Evolutionary conservation across 2,113 vertebrate genomes (phyloP).

Genomic region (Atherinomorus stipes): DNA sequence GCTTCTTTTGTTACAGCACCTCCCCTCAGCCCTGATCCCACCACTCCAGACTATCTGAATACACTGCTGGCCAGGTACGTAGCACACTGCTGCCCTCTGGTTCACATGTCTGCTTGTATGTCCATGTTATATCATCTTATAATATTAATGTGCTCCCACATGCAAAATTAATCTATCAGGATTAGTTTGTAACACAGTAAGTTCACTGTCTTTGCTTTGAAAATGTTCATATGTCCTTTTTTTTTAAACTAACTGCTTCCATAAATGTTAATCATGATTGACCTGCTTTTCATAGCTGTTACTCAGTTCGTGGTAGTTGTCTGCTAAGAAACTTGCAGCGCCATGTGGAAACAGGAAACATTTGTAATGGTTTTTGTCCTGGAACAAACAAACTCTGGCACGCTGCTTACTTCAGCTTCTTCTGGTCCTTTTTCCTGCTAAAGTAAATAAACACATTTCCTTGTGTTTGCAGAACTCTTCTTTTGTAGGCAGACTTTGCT

Average conservation of each 20-base stretch:
- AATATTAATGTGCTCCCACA: no score
- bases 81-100: neutral
- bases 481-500: neutral
- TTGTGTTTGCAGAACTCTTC: neutral
- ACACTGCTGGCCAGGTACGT: constrained; percentile 93
- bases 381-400: constrained; percentile 39
- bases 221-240: neutral
- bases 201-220: neutral
- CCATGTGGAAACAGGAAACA: constrained; percentile 42
- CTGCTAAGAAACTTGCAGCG: constrained; percentile 18
- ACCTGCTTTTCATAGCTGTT: constrained; percentile 10
- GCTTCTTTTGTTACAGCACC: constrained; percentile 96
- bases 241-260: fast-evolving
- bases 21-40: constrained; percentile 96
- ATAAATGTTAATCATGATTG: neutral
- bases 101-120: neutral
- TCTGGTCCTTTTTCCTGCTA: constrained; percentile 3
- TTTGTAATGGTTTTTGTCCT: constrained; percentile 27
- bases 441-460: constrained; percentile 29
- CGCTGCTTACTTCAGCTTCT: neutral
- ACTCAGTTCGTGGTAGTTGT: constrained; percentile 6
- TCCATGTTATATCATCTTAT: neutral
- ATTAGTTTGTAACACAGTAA: neutral
- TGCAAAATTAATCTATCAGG: neutral
- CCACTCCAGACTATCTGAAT: constrained; percentile 97